A percentile compares a stretch with the other conserved stretches of the same genome.
Evolutionary conservation across 2,797 vertebrate genomes (phyloP).

Genomic region (Apogon talboti): DNA sequence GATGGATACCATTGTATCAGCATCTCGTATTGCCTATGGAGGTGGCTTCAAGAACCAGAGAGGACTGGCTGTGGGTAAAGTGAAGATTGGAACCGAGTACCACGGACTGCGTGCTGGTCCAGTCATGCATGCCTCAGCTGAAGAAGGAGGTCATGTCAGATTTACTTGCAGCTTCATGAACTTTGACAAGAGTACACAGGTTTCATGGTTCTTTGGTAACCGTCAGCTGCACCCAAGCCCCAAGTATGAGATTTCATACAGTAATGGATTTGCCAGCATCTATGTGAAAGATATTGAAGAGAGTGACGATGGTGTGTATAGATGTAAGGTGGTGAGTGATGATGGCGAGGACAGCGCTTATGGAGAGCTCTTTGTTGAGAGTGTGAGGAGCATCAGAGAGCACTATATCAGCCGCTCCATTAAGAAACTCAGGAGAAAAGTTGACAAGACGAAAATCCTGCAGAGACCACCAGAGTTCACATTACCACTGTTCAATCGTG

Average conservation of each 20-base stretch:
- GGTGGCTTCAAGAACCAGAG: conserved; percentile 93
- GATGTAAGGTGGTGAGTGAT: conserved; percentile 94
- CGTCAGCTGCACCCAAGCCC: conserved; percentile 91
- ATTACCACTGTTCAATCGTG: conserved; percentile 93
- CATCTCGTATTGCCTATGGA: conserved; percentile 92
- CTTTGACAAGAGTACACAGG: conserved; percentile 93
- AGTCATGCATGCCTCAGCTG: conserved; percentile 90
- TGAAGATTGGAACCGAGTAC: conserved; percentile 93
- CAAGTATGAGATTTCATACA: conserved; percentile 96
- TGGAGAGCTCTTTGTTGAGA: conserved; percentile 95
- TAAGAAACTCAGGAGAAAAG: conserved; percentile 90
- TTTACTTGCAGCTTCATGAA: conserved; percentile 92
- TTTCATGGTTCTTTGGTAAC: conserved; percentile 94
- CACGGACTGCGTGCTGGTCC: conserved; percentile 91
- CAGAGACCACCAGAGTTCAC: conserved; percentile 98
- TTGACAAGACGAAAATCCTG: conserved; percentile 90
- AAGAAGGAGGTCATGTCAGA: conserved; percentile 93
- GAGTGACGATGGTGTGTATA: conserved; percentile 94
- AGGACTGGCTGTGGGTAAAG: conserved; percentile 92
- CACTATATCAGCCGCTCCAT: conserved; percentile 90
- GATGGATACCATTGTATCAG: conserved; percentile 91
- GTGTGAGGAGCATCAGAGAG: conserved; percentile 92
- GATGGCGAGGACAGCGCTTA: conserved; percentile 96
- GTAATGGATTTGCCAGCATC: conserved; percentile 93
- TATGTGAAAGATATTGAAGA: conserved; percentile 96